A percentile compares a stretch with the other conserved stretches of the same genome.
Evolutionary conservation across 1,140 invertebrate species (phyloP).

Genomic region (Brachystomella parvula): DNA sequence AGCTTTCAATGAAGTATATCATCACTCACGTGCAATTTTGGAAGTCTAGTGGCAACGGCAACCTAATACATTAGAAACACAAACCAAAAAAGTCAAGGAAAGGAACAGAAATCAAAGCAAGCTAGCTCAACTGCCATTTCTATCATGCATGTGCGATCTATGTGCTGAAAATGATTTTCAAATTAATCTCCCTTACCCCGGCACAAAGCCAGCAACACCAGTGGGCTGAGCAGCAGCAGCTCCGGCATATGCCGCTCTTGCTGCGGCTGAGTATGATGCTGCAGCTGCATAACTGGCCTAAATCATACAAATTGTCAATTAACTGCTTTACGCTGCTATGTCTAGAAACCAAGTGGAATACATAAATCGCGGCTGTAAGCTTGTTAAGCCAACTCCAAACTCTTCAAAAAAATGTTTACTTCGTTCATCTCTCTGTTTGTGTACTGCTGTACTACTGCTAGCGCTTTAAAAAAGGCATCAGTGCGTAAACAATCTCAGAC

Average conservation of each 20-base stretch:
- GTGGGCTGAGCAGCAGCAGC: constrained; percentile 57
- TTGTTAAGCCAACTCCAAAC: background rate
- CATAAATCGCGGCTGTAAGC: background rate
- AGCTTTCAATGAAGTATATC: too few species aligned
- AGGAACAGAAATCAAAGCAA: background rate
- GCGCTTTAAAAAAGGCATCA: background rate
- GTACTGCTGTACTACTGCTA: background rate
- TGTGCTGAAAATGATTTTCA: background rate
- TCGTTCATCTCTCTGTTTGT: background rate
- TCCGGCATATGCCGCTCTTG: constrained; percentile 60
- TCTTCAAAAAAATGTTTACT: background rate
- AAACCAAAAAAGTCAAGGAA: background rate
- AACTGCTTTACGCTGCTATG: background rate
- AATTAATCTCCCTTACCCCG: constrained; percentile 45
- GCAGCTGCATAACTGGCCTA: constrained; percentile 69
- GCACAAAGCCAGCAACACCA: constrained; percentile 51
- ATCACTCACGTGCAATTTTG: constrained; percentile 1
- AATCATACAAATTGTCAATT: constrained; percentile 15
- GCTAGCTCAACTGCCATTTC: background rate
- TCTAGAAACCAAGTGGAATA: background rate
- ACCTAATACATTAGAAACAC: constrained; percentile 7
- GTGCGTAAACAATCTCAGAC: constrained; percentile 1
- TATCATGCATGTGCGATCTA: background rate
- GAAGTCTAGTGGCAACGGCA: background rate
- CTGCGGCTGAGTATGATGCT: constrained; percentile 70